Conservation (phyloP, 2,113 vertebrate species). For the Sclerurus mexicanus region DNA sequence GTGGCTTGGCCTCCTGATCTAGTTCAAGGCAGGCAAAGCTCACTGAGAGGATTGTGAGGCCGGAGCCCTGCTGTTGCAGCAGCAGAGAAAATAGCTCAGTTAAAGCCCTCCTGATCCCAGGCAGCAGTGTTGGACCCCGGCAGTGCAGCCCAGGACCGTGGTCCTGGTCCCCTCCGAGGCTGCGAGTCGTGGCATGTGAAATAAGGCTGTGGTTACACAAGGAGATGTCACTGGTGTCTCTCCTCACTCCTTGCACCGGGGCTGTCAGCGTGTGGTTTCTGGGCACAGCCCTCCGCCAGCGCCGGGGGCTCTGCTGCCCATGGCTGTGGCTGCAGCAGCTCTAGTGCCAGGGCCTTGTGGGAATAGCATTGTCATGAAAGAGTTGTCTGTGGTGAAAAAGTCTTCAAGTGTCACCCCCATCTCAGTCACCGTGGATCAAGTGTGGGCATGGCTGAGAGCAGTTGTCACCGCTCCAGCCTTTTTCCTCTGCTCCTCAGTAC, state of each 20-base stretch:
- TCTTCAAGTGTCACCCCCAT: not conserved
- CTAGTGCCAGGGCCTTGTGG: not conserved
- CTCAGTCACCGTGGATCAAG: not conserved
- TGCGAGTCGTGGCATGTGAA: rapidly evolving
- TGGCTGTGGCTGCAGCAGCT: not conserved
- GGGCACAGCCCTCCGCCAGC: not conserved
- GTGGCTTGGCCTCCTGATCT: not conserved
- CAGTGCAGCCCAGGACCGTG: rapidly evolving
- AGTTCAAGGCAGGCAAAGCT: slow-evolving; percentile 33
- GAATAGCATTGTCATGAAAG: rapidly evolving
- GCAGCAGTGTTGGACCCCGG: not conserved
- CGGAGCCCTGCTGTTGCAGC: not conserved
- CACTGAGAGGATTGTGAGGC: not conserved
- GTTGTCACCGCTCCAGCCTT: not conserved
- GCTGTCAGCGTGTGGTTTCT: rapidly evolving
- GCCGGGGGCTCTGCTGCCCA: not conserved
- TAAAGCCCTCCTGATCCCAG: not conserved
- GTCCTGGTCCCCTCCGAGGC: not conserved
- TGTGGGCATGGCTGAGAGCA: not conserved
- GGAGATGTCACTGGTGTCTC: not conserved
- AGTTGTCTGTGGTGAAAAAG: not conserved
- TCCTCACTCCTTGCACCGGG: not conserved
- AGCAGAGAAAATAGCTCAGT: not conserved
- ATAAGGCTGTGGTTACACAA: rapidly evolving
- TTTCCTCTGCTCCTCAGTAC: not conserved